Conservation (phyloP, 2,888 invertebrate species). For the Mamestra brassicae region DNA sequence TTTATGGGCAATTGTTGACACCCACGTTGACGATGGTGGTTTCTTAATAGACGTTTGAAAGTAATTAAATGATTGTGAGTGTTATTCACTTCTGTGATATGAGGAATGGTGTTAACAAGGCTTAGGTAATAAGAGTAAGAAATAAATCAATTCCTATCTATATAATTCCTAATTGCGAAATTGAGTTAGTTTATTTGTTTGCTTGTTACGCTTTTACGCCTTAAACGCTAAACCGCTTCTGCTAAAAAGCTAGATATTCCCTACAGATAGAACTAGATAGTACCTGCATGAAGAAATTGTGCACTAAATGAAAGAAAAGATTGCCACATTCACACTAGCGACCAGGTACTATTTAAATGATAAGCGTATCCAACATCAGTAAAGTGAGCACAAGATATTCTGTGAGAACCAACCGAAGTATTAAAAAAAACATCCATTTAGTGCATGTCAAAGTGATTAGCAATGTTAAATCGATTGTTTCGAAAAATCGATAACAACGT, state of each 20-base stretch:
- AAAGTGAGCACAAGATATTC: background rate
- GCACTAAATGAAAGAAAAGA: too few species aligned
- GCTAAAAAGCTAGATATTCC: too few species aligned
- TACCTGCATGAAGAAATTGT: too few species aligned
- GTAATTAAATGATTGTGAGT: constrained; percentile 24
- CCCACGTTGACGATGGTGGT: constrained; percentile 39
- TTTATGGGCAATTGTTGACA: constrained; percentile 42
- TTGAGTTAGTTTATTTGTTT: too few species aligned
- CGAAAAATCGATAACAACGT: constrained; percentile 35
- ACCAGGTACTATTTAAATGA: too few species aligned
- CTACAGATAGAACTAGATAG: too few species aligned
- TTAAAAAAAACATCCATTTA: background rate
- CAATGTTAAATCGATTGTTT: constrained; percentile 28
- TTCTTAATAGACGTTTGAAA: constrained; percentile 29
- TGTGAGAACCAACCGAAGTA: background rate
- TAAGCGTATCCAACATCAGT: background rate
- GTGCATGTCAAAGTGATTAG: constrained; percentile 31
- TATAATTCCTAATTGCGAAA: too few species aligned
- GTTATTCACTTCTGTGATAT: background rate
- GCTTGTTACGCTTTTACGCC: too few species aligned
- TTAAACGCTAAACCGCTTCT: too few species aligned
- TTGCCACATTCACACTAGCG: too few species aligned
- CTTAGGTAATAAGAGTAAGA: background rate
- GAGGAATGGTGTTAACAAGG: background rate
- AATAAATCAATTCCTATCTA: background rate